Conservation (phyloP, 2,888 invertebrate genomes). For the Drosophila limbata region DNA sequence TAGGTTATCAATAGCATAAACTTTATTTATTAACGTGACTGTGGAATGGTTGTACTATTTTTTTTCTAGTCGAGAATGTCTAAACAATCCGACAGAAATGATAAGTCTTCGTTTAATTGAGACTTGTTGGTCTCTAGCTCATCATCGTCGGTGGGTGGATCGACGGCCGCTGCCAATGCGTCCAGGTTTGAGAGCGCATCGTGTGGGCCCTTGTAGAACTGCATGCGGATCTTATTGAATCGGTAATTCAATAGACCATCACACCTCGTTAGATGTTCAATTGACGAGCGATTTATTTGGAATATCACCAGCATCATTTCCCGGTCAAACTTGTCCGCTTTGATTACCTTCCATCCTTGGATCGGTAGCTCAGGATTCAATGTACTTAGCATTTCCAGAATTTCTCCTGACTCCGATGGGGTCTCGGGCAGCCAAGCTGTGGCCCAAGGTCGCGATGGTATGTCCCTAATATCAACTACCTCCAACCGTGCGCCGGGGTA, state of each 20-base stretch:
- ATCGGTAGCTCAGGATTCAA: constrained; percentile 19
- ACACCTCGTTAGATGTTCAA: constrained; percentile 13
- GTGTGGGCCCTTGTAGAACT: constrained; percentile 10
- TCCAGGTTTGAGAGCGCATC: constrained; percentile 27
- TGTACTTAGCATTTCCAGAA: constrained; percentile 18
- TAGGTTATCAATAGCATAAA: constrained; percentile 3
- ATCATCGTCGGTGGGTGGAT: constrained; percentile 29
- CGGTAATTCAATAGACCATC: constrained; percentile 24
- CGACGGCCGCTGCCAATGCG: constrained; percentile 35
- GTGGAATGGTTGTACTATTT: constrained; percentile 7
- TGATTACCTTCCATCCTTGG: constrained; percentile 32
- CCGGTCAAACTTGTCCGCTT: constrained; percentile 26
- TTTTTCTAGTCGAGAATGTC: not conserved
- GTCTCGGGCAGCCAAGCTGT: constrained; percentile 37
- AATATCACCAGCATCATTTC: constrained; percentile 33
- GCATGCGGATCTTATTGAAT: constrained; percentile 25
- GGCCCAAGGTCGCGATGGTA: constrained; percentile 30
- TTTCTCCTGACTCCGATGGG: constrained; percentile 14
- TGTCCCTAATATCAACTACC: constrained; percentile 31
- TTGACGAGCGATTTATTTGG: constrained; percentile 24
- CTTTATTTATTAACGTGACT: constrained; percentile 18
- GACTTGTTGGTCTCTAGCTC: constrained; percentile 4
- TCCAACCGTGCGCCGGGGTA: constrained; percentile 34
- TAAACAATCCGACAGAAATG: constrained; percentile 10
- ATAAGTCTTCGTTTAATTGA: constrained; percentile 12